Evolutionary conservation across 2,888 invertebrate species (phyloP), one percentile per base, ranked within the genome.

Genomic region (Pristionchus exspectatus): DNA sequence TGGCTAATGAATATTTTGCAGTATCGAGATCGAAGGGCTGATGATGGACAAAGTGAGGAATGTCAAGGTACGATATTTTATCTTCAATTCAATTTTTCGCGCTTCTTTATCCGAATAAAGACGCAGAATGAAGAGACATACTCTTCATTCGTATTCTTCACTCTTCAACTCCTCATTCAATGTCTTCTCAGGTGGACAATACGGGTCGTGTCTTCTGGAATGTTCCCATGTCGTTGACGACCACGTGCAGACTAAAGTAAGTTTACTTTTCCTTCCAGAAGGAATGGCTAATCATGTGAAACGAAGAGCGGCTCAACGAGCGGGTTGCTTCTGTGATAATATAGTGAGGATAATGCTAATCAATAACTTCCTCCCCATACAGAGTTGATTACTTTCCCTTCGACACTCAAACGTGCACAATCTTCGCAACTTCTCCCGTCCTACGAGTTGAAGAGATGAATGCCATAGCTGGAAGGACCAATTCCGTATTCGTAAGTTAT

Each of bases 31-130:
- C 38, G 84, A 85, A 38, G 30, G 33, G 30, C 84, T 85, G 10
- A 85, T 85, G 84, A 85, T 85, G 84, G 84, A 85, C 59, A 85
- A 85, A 85, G 84, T 85, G 59, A 85, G 84, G 21, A 85, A 59
- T 50, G 84, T 85, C 33, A 85, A 85, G 84, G 84, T 85, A 30
- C 4, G n/a, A 59, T 30, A n/a, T 2, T 21, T 16, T 38, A 3
- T 50, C 44, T 50, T 50, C 44, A 50, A 9, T 50, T 72, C 33
- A 5, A 50, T 50, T 1, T 50, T 3, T 50, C 9, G 44, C 4
- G 44, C 0, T 12, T 9, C 44, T 9, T 44, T 9, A 44, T 44
- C 44, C 9, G 44, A 12, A 9, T 50, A 1, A 21, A 12, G 12
- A 72, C 0, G 44, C 9, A 10, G 44, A 50, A 38, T 54, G 24